Evolutionary conservation across 2,797 vertebrate genomes (phyloP), one percentile per base, ranked within the genome.

Genomic region (Hapalemur alaotrensis): DNA sequence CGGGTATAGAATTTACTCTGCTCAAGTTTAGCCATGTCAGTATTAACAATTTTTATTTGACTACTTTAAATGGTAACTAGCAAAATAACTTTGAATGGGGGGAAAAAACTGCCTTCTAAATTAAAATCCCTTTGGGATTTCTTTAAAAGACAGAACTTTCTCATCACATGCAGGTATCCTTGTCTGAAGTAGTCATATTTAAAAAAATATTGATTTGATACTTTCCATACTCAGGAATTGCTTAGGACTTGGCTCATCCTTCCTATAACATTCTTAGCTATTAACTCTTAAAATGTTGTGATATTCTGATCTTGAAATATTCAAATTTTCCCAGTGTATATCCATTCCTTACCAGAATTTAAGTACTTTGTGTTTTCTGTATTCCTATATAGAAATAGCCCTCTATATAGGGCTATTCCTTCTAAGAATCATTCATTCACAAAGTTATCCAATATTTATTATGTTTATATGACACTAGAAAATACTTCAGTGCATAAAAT

Each of bases 131-230:
- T 80, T 86, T 72, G 25, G 32, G 13, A 35, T 86, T 69, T 25
- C 3, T 91, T 96, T 82, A 85, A 96, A 95, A 91, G n/a, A 91
- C 78, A 48, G 30, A 87, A 50, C 4, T 78, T 83, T 89, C 15
- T 84, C 13, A 48, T 91, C 41, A 93, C 43, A 41, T 48, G 8
- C 28, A 41, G 25, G 46, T 86, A 86, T 35, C 25, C 13, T 86
- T 79, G 38, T 46, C 57, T 81, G 13, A 95, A 41, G 30, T 28
- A 86, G 32, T n/a, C 87, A 82, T 43, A 84, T 87, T 78, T 84
- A 61, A 91, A 93, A 81, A 94, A 67, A 83, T 30, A 41, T n/a
- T 89, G 70, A 88, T 20, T 70, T 89, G 13, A 79, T 91, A 83
- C 3, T 87, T 70, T 92, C 90, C 17, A 83, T n/a, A 52, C 46